These are phyloP conservation scores for Sorex fumeus DNA, from an alignment of 2,113 vertebrate species.

Conservation along the genomic window DNA sequence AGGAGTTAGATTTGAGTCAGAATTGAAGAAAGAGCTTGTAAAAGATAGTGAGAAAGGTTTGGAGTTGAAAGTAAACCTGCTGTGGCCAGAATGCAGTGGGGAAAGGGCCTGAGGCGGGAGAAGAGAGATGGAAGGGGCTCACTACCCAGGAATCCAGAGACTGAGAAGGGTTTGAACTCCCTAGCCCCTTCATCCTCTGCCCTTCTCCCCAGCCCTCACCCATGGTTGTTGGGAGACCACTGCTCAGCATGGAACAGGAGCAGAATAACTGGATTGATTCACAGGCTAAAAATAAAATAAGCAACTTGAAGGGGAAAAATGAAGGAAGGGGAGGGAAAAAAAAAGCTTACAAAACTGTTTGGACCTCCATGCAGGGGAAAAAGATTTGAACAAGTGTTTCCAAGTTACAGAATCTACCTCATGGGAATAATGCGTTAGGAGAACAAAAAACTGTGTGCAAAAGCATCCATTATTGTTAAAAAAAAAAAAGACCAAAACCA, in stretches of 20 bases:
- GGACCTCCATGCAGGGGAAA: background rate
- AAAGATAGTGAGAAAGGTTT: background rate
- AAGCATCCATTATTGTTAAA: constrained; percentile 65
- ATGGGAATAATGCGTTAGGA: constrained; percentile 47
- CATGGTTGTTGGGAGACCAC: background rate
- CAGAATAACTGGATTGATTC: background rate
- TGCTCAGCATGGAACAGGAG: background rate
- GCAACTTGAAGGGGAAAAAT: constrained; percentile 27
- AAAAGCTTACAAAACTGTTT: background rate
- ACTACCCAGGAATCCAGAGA: rapidly evolving
- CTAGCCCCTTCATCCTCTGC: background rate
- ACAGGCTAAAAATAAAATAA: constrained; percentile 55
- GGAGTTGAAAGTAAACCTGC: background rate
- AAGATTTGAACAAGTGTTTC: constrained; percentile 63
- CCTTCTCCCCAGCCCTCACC: no score
- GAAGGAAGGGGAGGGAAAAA: no score
- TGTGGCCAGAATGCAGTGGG: background rate
- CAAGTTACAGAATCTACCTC: constrained; percentile 13
- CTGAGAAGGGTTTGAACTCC: background rate
- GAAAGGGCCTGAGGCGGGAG: background rate
- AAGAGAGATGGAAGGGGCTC: background rate
- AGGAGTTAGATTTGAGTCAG: background rate
- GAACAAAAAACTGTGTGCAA: constrained; percentile 58
- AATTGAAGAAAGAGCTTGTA: background rate
- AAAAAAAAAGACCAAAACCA: constrained; percentile 23